Conservation (phyloP, 1,140 invertebrate species). For the Melanaphis sacchari region DNA sequence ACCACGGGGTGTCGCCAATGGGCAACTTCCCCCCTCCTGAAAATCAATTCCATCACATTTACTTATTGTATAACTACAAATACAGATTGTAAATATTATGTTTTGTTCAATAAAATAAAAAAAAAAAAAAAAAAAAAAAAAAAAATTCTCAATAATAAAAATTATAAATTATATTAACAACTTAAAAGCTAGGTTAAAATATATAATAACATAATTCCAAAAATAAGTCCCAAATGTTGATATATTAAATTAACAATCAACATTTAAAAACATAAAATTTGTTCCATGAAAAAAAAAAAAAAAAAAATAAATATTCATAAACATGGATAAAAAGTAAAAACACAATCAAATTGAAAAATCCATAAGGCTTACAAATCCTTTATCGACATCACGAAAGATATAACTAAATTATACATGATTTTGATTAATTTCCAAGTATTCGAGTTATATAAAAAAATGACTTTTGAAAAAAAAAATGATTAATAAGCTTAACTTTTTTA, state of each 20-base stretch:
- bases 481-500: not conserved
- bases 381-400: not conserved
- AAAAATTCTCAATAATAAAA: too few species aligned
- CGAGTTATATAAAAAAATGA: not conserved
- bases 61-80: too few species aligned
- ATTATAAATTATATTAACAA: not conserved
- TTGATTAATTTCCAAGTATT: not conserved
- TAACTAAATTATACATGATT: not conserved
- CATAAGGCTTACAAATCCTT: not conserved
- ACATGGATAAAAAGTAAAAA: not conserved
- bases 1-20: too few species aligned
- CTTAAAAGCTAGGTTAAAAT: not conserved
- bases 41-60: too few species aligned
- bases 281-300: not conserved
- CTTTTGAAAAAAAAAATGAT: not conserved
- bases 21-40: too few species aligned
- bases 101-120: too few species aligned
- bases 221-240: not conserved
- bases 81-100: too few species aligned
- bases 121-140: too few species aligned
- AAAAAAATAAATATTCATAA: not conserved
- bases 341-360: not conserved
- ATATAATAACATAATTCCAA: not conserved
- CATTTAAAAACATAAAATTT: not conserved
- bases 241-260: not conserved